Evolutionary conservation across 2,888 invertebrate species (phyloP).

Genomic region (Nomada flava): DNA sequence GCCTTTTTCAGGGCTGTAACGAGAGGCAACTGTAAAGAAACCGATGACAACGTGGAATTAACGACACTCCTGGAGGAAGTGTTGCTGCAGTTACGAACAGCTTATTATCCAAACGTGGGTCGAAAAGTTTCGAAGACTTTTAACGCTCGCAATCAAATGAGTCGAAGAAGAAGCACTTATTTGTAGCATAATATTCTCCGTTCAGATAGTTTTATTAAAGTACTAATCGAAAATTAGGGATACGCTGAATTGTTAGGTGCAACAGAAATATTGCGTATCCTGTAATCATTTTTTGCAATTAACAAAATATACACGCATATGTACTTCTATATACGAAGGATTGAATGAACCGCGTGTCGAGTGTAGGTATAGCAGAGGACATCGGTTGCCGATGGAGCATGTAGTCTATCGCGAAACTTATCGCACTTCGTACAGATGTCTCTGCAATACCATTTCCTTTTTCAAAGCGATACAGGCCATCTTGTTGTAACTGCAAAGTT

Average conservation of each 20-base stretch:
- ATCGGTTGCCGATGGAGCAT: constrained; percentile 15
- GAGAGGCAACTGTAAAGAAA: constrained; percentile 4
- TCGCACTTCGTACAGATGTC: constrained; percentile 44
- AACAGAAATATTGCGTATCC: not conserved
- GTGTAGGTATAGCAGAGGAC: constrained; percentile 14
- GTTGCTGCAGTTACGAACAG: constrained; percentile 44
- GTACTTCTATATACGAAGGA: not conserved
- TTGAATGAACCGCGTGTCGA: not conserved
- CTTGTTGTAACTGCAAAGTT: not conserved
- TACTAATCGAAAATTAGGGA: too few species aligned
- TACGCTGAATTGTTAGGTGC: too few species aligned
- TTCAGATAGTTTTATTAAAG: too few species aligned
- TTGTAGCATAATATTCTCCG: constrained; percentile 1
- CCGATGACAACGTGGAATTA: constrained; percentile 39
- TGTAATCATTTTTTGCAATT: not conserved
- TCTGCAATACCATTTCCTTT: constrained; percentile 34
- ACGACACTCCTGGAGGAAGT: constrained; percentile 56
- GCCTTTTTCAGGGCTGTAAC: constrained; percentile 25
- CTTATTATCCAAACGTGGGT: not conserved
- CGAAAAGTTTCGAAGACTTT: constrained; percentile 25
- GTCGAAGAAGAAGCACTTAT: constrained; percentile 42
- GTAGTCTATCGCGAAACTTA: not conserved
- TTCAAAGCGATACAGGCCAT: not conserved
- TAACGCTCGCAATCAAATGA: constrained; percentile 1
- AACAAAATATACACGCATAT: not conserved